Percentiles rank a stretch among this genome's conserved stretches.
Conservation (phyloP, 2,113 vertebrate species). For the Ictalurus punctatus region DNA sequence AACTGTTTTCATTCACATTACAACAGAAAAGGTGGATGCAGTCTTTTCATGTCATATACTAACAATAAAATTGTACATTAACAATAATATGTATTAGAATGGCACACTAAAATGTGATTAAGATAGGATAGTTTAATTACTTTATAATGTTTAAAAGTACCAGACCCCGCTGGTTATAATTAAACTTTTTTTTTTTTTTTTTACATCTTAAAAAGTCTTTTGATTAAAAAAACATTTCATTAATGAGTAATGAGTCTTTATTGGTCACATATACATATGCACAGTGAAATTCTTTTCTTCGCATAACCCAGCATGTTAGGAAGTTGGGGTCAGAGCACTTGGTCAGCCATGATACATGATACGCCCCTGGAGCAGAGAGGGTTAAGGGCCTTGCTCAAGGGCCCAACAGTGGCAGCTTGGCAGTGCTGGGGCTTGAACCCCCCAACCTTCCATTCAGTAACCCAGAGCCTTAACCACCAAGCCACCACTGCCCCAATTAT, state of each 20-base stretch:
- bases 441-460: no score
- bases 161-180: neutral
- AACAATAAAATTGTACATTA: neutral
- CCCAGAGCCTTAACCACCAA: no score
- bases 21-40: neutral
- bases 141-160: neutral
- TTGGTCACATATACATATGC: no score
- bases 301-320: no score
- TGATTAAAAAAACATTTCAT: neutral
- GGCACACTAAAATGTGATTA: neutral
- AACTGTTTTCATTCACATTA: conserved; percentile 12
- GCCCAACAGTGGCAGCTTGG: no score
- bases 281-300: no score
- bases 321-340: no score
- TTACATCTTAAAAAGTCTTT: neutral
- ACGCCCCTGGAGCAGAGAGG: no score
- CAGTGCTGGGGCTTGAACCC: no score
- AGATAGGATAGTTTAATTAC: neutral
- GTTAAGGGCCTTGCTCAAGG: no score
- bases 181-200: neutral
- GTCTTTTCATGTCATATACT: neutral
- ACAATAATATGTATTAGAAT: neutral
- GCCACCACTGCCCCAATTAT: neutral
- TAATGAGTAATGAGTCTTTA: neutral
- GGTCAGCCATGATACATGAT: no score